Conservation (phyloP, 2,113 vertebrate genomes). For the Potamarius usumacintae region DNA sequence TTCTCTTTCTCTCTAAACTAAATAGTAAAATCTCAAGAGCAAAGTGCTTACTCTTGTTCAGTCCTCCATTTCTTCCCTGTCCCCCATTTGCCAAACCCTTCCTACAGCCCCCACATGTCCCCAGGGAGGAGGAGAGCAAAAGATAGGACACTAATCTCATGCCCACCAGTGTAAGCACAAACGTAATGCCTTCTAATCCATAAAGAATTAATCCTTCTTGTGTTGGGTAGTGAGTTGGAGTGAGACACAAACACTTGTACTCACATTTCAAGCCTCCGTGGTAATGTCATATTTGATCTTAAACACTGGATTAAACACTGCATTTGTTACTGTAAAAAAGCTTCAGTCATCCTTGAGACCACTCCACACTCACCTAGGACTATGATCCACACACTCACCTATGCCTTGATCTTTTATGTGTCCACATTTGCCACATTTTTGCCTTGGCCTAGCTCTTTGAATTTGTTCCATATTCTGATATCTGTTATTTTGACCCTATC, state of each 20-base stretch:
- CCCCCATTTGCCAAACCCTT: slow-evolving; percentile 39
- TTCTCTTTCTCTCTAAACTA: background rate
- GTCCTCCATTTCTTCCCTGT: background rate
- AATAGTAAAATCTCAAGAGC: background rate
- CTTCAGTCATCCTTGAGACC: slow-evolving; percentile 44
- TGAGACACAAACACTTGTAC: slow-evolving; percentile 39
- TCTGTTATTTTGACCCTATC: background rate
- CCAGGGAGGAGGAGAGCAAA: slow-evolving; percentile 57
- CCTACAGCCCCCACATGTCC: slow-evolving; percentile 2
- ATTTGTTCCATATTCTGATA: background rate
- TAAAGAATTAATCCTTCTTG: slow-evolving; percentile 79
- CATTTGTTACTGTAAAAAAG: slow-evolving; percentile 68
- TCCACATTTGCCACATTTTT: background rate
- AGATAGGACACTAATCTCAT: slow-evolving; percentile 77
- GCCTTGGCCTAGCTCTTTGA: background rate
- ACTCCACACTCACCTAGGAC: slow-evolving; percentile 4
- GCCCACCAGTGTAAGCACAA: slow-evolving; percentile 76
- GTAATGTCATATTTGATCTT: slow-evolving; percentile 76
- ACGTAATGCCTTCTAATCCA: slow-evolving; percentile 80
- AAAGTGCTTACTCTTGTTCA: background rate
- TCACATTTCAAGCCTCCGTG: slow-evolving; percentile 60
- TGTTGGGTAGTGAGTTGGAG: slow-evolving; percentile 61
- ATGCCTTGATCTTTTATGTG: background rate
- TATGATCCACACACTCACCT: background rate
- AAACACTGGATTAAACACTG: slow-evolving; percentile 66